Conservation (phyloP, 2,113 vertebrate genomes). For the Amphiprion percula region DNA sequence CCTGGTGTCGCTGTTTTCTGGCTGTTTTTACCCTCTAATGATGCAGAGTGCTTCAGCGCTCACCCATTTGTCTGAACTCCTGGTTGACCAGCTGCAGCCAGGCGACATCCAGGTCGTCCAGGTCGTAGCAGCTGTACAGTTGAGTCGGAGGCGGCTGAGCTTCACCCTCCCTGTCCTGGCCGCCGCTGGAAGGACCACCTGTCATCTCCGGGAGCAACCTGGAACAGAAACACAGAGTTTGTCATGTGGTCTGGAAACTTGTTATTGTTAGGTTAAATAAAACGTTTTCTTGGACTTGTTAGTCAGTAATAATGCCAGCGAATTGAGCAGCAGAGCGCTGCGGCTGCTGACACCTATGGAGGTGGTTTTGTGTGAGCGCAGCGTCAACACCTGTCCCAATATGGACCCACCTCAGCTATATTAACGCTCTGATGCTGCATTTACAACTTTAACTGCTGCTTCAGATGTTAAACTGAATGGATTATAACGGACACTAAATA, state of each 20-base stretch:
- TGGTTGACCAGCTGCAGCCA: conserved; percentile 95
- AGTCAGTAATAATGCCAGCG: neutral
- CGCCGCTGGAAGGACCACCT: conserved; percentile 42
- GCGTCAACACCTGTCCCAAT: neutral
- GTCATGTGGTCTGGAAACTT: conserved; percentile 7
- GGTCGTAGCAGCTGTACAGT: conserved; percentile 91
- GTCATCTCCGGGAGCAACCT: conserved; percentile 82
- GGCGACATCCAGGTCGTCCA: conserved; percentile 94
- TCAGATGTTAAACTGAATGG: too few relatives aligned
- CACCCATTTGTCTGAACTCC: conserved; percentile 96
- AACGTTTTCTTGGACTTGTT: neutral
- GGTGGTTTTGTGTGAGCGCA: neutral
- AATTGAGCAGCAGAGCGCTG: neutral
- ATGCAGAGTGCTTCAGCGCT: conserved; percentile 22
- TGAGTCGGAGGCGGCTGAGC: conserved; percentile 68
- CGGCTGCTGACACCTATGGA: neutral
- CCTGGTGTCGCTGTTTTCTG: neutral
- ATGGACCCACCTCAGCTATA: neutral
- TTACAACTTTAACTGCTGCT: too few relatives aligned
- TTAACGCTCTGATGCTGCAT: neutral
- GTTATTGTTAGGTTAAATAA: neutral
- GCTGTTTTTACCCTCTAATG: neutral
- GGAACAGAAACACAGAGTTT: conserved; percentile 5
- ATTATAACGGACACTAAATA: neutral
- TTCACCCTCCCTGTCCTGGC: conserved; percentile 28